These are phyloP conservation scores for Sclerurus mexicanus DNA, from an alignment of 2,113 vertebrate species.

Conservation along the genomic window DNA sequence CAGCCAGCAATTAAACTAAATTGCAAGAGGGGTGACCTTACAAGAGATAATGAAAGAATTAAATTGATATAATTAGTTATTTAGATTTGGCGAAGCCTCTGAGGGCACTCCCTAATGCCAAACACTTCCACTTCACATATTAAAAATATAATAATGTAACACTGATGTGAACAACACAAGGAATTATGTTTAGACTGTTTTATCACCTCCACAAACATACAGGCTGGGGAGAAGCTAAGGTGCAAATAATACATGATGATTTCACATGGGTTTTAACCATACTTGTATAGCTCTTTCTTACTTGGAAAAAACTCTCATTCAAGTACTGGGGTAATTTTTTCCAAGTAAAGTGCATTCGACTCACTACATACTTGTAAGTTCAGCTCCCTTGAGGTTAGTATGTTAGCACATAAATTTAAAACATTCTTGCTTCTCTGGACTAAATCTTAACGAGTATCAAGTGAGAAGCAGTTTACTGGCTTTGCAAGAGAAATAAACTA, in stretches of 20 bases:
- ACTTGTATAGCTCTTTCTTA: background rate
- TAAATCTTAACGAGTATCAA: background rate
- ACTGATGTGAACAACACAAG: background rate
- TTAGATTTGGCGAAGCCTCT: background rate
- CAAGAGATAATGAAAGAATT: background rate
- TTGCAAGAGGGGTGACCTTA: background rate
- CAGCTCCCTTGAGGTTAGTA: background rate
- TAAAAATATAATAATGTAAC: background rate
- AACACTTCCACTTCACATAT: background rate
- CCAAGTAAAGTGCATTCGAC: background rate
- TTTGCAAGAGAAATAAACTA: slow-evolving; percentile 28
- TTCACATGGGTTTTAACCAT: background rate
- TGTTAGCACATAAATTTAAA: background rate
- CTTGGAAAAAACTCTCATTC: background rate
- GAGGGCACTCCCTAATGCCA: background rate
- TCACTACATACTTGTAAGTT: background rate
- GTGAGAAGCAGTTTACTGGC: slow-evolving; percentile 8
- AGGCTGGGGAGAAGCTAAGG: background rate
- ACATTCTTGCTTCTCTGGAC: background rate
- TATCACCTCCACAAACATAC: background rate
- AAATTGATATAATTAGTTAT: background rate
- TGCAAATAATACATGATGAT: background rate
- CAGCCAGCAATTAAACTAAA: background rate
- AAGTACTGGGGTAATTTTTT: background rate
- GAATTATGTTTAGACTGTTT: background rate